A percentile compares a stretch with the other conserved stretches of the same genome.
phyloP scores from a whole-genome alignment of 2,113 vertebrate genomes.

The Columba livia region DNA sequence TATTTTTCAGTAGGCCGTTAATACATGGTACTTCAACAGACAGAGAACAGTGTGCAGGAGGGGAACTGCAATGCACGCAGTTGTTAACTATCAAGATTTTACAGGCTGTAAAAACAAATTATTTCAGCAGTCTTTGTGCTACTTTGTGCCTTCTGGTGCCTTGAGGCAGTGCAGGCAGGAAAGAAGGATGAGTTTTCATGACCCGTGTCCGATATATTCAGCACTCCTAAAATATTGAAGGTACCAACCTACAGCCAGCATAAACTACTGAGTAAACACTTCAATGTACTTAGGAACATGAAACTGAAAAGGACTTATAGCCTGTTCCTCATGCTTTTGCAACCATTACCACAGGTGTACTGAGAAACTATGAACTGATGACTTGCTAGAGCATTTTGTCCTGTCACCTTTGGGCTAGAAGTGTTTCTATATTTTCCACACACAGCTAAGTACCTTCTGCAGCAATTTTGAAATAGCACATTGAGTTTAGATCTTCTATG shows the following conservation, averaged over 20 bases:
- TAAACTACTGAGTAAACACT: not conserved
- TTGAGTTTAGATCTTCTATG: not conserved
- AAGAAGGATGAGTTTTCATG: not conserved
- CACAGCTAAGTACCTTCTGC: not conserved
- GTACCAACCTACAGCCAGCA: not conserved
- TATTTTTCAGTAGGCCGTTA: not conserved
- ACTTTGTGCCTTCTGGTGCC: not conserved
- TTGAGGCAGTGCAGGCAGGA: not conserved
- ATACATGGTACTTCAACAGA: not conserved
- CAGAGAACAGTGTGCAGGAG: not conserved
- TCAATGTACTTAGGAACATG: not conserved
- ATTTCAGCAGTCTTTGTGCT: not conserved
- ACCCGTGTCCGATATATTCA: not conserved
- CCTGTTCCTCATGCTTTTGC: not conserved
- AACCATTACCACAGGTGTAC: not conserved
- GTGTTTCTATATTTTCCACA: not conserved
- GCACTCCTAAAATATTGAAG: not conserved
- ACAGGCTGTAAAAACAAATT: not conserved
- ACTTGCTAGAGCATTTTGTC: not conserved
- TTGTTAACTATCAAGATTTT: not conserved
- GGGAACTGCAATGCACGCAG: not conserved
- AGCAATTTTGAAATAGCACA: not conserved
- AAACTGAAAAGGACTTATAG: not conserved
- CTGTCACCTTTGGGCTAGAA: not conserved
- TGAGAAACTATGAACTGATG: not conserved